Conservation (phyloP, 2,888 invertebrate genomes). For the Acronicta alni region DNA sequence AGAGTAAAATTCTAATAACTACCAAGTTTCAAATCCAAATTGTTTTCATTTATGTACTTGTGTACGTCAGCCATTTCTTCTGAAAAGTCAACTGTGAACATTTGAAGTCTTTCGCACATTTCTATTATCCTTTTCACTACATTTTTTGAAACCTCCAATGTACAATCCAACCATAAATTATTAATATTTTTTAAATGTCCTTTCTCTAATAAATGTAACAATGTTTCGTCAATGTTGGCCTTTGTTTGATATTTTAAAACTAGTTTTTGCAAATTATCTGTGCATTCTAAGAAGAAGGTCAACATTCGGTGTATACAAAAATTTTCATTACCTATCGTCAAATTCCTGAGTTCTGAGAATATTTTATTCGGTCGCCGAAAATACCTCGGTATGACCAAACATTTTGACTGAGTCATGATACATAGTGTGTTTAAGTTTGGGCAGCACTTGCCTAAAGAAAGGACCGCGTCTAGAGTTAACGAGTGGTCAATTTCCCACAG, state of each 20-base stretch:
- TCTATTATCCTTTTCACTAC: constrained; percentile 79
- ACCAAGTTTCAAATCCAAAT: constrained; percentile 82
- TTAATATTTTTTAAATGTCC: constrained; percentile 76
- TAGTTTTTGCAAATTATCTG: constrained; percentile 76
- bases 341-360: constrained; percentile 74
- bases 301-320: constrained; percentile 79
- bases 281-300: constrained; percentile 78
- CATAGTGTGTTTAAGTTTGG: constrained; percentile 81
- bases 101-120: constrained; percentile 74
- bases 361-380: constrained; percentile 73
- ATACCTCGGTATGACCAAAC: constrained; percentile 75
- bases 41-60: constrained; percentile 78
- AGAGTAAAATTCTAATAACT: constrained; percentile 70
- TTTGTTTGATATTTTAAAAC: constrained; percentile 83
- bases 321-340: constrained; percentile 83
- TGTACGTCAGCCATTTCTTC: constrained; percentile 77
- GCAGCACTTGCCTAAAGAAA: constrained; percentile 79
- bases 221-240: constrained; percentile 74
- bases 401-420: constrained; percentile 81
- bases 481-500: constrained; percentile 84
- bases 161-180: constrained; percentile 84
- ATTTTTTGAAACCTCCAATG: constrained; percentile 79
- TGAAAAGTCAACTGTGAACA: constrained; percentile 78
- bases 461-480: constrained; percentile 76
- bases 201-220: constrained; percentile 74